A percentile compares a stretch with the other conserved stretches of the same genome.
phyloP scores from a whole-genome alignment of 2,797 vertebrate species.

The Danio aesculapii region DNA sequence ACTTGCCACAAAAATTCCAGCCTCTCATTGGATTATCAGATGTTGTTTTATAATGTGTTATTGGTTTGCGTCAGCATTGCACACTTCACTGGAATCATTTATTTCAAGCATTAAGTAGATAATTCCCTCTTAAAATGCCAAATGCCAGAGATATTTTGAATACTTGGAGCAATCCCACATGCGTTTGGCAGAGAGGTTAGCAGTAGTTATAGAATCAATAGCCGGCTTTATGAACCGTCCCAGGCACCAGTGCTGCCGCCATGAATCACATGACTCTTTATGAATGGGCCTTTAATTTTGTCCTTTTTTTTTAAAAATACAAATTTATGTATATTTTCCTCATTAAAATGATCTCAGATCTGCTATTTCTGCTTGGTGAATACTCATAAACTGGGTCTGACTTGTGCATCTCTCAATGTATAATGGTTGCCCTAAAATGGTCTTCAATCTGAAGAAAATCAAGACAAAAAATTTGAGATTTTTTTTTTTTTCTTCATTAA shows the following conservation, averaged over 20 bases:
- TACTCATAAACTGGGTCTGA: not conserved
- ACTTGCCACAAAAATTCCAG: not conserved
- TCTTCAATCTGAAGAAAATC: too few relatives aligned
- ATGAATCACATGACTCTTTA: conserved; percentile 63
- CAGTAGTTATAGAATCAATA: conserved; percentile 71
- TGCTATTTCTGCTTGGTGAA: not conserved
- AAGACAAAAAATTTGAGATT: not conserved
- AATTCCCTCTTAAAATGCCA: conserved; percentile 54
- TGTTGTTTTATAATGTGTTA: not conserved
- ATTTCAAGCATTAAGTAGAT: conserved; percentile 33
- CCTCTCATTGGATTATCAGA: not conserved
- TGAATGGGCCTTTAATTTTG: conserved; percentile 45
- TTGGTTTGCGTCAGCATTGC: not conserved
- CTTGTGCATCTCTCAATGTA: not conserved
- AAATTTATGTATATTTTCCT: not conserved
- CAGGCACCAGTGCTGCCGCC: conserved; percentile 68
- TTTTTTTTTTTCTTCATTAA: not conserved
- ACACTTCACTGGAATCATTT: not conserved
- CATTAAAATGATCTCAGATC: too few relatives aligned
- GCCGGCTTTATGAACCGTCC: conserved; percentile 74
- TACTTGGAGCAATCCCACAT: conserved; percentile 69
- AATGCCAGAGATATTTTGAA: conserved; percentile 76
- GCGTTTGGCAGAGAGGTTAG: conserved; percentile 53
- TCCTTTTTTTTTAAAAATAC: not conserved
- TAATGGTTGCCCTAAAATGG: not conserved